Conservation (phyloP, 2,797 vertebrate genomes). For the Calcarius lapponicus region DNA sequence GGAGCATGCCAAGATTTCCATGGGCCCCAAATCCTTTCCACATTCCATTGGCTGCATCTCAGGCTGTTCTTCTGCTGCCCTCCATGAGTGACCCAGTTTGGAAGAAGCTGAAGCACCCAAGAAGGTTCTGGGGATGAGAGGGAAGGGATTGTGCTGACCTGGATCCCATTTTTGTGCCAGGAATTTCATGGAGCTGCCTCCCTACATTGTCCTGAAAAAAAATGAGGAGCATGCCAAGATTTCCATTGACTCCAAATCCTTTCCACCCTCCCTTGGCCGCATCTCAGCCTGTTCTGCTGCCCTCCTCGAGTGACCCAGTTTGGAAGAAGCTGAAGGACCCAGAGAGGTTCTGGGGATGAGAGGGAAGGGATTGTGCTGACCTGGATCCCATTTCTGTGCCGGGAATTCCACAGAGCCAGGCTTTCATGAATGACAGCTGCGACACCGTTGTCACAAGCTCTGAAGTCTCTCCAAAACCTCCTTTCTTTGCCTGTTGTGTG, state of each 20-base stretch:
- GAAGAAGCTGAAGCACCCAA: neutral
- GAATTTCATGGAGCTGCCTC: neutral
- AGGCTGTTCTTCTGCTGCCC: neutral
- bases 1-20: fast-evolving
- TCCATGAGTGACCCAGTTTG: neutral
- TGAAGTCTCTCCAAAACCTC: neutral
- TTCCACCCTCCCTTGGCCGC: too few relatives aligned
- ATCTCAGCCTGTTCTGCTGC: too few relatives aligned
- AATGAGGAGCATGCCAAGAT: too few relatives aligned
- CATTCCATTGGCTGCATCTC: neutral
- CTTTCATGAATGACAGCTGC: fast-evolving
- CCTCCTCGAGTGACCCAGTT: too few relatives aligned
- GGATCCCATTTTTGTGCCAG: neutral
- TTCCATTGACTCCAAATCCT: too few relatives aligned
- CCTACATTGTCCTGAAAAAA: neutral
- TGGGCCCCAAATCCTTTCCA: neutral
- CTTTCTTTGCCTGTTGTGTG: neutral
- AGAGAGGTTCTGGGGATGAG: too few relatives aligned
- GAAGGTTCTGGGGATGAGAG: fast-evolving
- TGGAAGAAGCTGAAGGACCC: too few relatives aligned
- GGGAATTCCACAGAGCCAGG: fast-evolving
- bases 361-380: too few relatives aligned
- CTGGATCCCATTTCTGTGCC: too few relatives aligned
- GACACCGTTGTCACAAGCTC: neutral
- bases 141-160: too few relatives aligned